Base-by-base conservation (phyloP, 2,888 invertebrate species). In the Lepidocyrtinus sp. region DNA sequence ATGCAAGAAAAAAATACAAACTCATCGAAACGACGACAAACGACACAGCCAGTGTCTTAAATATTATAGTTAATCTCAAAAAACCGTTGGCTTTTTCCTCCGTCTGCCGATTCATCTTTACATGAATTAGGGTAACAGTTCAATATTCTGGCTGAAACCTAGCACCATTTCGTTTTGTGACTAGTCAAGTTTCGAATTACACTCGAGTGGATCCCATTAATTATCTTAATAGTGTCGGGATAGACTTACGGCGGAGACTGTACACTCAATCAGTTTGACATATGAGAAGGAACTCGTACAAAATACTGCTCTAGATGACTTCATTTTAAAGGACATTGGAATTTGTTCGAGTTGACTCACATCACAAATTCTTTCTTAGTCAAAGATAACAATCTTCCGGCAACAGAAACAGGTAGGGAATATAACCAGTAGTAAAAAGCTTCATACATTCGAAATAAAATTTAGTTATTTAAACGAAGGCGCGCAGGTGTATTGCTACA, bases 351-450 rank as follows among this genome's bases (percentile, higher is more conserved):
- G n/a, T n/a, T n/a, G n/a, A n/a, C n/a, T 50, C n/a, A 50, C 50
- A 50, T 50, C 50, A 50, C 50, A 50, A 50, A 50, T 50, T 50
- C 50, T 50, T 50, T n/a, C n/a, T 2, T 7, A 7, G 50, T 50
- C 50, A 50, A n/a, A n/a, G 70, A 76, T 76, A 76, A 65, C 65
- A 76, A 65, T 76, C 65, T 76, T 65, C 75, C 75, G 69, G 69
- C 69, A 64, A 70, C 50, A 50, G 69, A 62, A 50, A 45, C 63
- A 12, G 50, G 70, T 64, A 19, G 19, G 27, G 36, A 64, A 59
- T 62, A 61, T 24, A 17, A 2, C 17, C 17, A 45, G 46, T 70
- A 55, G 70, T 46, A 72, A 46, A 19, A 26, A 5, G 50, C 12
- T 17, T 69, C 55, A 50, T 50, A 50, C 50, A 50, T 50, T 50